phyloP scores from a whole-genome alignment of 1,140 invertebrate species.

The Diprion similis region DNA sequence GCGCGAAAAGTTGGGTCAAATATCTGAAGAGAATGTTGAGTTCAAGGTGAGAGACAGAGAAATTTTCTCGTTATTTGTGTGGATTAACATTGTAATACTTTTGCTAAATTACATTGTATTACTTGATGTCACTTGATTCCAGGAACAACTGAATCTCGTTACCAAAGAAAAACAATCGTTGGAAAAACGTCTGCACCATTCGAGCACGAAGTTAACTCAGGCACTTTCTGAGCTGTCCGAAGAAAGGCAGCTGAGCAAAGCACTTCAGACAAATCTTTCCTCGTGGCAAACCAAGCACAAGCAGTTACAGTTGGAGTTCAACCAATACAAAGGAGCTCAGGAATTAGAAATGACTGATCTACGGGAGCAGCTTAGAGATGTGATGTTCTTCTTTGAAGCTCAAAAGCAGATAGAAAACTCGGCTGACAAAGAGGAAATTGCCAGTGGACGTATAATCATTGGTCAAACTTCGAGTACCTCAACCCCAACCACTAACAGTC shows the following conservation, averaged over 20 bases:
- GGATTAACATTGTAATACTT: not conserved
- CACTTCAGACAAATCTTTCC: constrained; percentile 79
- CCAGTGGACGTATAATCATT: constrained; percentile 74
- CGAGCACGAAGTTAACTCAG: constrained; percentile 66
- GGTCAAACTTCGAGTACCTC: constrained; percentile 38
- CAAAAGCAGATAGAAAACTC: constrained; percentile 73
- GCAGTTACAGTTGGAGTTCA: constrained; percentile 69
- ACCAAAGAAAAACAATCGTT: constrained; percentile 71
- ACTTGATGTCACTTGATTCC: constrained; percentile 29
- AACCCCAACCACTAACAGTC: not conserved
- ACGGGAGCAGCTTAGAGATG: constrained; percentile 90
- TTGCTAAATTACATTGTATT: not conserved
- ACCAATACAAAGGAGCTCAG: constrained; percentile 64
- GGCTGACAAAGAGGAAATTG: constrained; percentile 71
- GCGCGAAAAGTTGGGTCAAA: constrained; percentile 60
- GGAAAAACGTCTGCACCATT: constrained; percentile 71
- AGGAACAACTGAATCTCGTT: constrained; percentile 57
- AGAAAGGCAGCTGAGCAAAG: constrained; percentile 79
- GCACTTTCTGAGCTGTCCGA: constrained; percentile 75
- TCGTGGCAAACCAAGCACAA: constrained; percentile 76
- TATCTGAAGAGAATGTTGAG: constrained; percentile 52
- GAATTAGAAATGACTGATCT: constrained; percentile 82
- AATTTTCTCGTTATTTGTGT: constrained; percentile 12
- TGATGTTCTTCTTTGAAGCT: constrained; percentile 96
- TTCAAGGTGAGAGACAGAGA: constrained; percentile 46